Evolutionary conservation across 2,888 invertebrate species (phyloP).

Genomic region (Apamea anceps): DNA sequence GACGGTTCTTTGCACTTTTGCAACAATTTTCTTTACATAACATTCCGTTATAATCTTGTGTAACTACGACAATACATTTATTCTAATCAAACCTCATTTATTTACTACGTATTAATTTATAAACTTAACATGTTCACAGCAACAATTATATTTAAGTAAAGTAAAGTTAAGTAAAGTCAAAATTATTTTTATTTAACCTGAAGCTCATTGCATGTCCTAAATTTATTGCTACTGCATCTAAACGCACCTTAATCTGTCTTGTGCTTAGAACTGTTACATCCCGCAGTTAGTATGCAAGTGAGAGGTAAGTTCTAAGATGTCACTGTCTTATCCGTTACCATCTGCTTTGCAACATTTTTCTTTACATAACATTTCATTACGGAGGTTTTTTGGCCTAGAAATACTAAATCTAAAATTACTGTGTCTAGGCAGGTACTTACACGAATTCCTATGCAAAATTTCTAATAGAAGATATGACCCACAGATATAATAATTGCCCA

Average conservation of each 20-base stretch:
- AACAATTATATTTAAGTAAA: too few species aligned
- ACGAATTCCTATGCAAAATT: background rate
- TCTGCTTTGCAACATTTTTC: slow-evolving; percentile 38
- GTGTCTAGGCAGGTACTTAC: background rate
- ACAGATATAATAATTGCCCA: slow-evolving; percentile 26
- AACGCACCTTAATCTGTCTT: slow-evolving; percentile 17
- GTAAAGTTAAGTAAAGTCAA: too few species aligned
- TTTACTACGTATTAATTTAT: background rate
- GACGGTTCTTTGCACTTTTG: slow-evolving; percentile 18
- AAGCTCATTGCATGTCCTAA: background rate
- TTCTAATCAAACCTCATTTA: background rate
- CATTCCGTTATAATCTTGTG: background rate
- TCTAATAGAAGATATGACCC: slow-evolving; percentile 1
- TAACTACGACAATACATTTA: background rate
- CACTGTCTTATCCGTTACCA: slow-evolving; percentile 37
- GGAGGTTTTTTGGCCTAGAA: slow-evolving; percentile 22
- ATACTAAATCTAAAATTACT: background rate
- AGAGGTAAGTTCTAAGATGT: slow-evolving; percentile 41
- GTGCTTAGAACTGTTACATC: slow-evolving; percentile 24
- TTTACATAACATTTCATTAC: slow-evolving; percentile 48
- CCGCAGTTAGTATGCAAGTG: slow-evolving; percentile 45
- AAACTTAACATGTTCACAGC: too few species aligned
- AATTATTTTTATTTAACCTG: background rate
- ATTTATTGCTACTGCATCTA: slow-evolving; percentile 18
- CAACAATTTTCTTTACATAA: slow-evolving; percentile 52